Evolutionary conservation across 2,797 vertebrate species (phyloP).

Genomic region (Moxostoma hubbsi): DNA sequence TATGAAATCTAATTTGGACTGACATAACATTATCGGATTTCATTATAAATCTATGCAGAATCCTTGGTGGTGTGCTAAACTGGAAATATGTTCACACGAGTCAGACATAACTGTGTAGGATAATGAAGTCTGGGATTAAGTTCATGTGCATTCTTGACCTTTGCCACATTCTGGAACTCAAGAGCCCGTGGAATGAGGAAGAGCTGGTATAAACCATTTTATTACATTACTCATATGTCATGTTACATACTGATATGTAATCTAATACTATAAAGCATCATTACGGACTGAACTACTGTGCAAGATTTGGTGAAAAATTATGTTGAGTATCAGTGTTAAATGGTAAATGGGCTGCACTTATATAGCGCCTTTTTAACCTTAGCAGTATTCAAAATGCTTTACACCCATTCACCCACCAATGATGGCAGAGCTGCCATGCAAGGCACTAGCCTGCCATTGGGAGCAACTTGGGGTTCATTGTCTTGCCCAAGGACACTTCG

Average conservation of each 20-base stretch:
- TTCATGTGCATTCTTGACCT: conserved; percentile 16
- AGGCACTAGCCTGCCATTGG: too few species aligned
- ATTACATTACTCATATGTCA: background rate
- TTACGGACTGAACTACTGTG: background rate
- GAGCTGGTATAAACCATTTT: background rate
- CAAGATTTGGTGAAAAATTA: too few species aligned
- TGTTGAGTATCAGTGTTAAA: too few species aligned
- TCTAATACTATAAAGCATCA: background rate
- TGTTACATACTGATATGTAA: background rate
- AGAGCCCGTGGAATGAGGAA: background rate
- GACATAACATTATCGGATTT: conserved; percentile 32
- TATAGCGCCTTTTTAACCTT: too few species aligned
- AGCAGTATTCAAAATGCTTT: too few species aligned
- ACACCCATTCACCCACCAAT: too few species aligned
- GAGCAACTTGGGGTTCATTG: too few species aligned
- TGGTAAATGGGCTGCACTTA: too few species aligned
- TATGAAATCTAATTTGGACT: conserved; percentile 7
- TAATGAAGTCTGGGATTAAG: background rate
- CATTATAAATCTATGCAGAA: conserved; percentile 19
- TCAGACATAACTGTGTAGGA: background rate
- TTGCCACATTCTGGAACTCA: background rate
- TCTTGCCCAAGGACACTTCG: too few species aligned
- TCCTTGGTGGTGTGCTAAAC: conserved; percentile 19
- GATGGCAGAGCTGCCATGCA: too few species aligned
- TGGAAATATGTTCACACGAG: background rate